phyloP scores from a whole-genome alignment of 2,113 vertebrate genomes.

The Anarhynchus alexandrinus region DNA sequence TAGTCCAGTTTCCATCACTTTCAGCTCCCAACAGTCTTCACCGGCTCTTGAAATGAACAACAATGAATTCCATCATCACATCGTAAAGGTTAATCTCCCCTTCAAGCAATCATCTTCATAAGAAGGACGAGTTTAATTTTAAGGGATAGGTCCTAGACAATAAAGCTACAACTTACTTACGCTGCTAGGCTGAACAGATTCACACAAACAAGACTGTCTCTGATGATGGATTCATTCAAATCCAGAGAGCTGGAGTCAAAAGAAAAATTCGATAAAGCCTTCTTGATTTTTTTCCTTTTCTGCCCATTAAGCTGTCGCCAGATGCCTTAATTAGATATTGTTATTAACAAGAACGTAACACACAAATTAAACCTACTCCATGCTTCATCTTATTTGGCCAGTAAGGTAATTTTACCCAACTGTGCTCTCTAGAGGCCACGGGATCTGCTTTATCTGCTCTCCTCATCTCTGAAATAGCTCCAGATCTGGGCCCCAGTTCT shows the following conservation, averaged over 20 bases:
- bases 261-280: slow-evolving; percentile 34
- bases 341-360: slow-evolving; percentile 35
- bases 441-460: neutral
- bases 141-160: neutral
- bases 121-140: slow-evolving; percentile 46
- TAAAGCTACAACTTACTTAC: neutral
- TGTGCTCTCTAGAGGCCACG: neutral
- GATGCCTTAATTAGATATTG: slow-evolving; percentile 43
- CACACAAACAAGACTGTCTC: slow-evolving; percentile 8
- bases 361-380: slow-evolving; percentile 6
- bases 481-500: neutral
- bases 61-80: neutral
- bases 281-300: neutral
- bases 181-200: neutral
- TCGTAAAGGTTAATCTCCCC: slow-evolving; percentile 37
- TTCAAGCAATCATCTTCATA: slow-evolving; percentile 15
- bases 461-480: neutral
- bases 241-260: neutral
- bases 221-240: neutral
- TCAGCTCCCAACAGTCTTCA: neutral
- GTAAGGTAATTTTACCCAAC: neutral
- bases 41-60: neutral
- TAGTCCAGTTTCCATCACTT: neutral
- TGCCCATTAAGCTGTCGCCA: neutral
- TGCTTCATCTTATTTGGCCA: slow-evolving; percentile 10